Evolutionary conservation across 2,113 vertebrate species (phyloP).

Genomic region (Sylvilagus bachmani): DNA sequence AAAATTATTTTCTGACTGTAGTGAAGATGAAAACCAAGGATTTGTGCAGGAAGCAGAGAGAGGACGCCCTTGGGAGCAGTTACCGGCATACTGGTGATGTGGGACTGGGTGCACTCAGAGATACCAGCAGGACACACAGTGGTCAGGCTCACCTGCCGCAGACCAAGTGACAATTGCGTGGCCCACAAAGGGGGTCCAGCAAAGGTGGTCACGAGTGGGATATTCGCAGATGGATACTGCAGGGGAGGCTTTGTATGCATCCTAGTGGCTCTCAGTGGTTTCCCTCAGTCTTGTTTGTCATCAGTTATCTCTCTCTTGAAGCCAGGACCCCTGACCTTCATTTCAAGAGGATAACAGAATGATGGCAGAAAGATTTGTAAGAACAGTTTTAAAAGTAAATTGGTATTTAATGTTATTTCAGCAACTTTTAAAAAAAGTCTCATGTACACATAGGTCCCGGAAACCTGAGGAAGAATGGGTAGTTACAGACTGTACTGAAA

Average conservation of each 20-base stretch:
- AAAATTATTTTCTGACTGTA: constrained; percentile 57
- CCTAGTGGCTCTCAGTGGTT: background rate
- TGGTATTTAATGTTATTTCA: constrained; percentile 23
- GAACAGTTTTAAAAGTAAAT: background rate
- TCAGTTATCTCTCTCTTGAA: constrained; percentile 36
- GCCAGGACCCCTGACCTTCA: background rate
- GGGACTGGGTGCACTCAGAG: background rate
- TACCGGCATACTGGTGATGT: background rate
- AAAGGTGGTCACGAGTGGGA: background rate
- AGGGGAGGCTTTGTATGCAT: background rate
- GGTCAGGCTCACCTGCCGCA: background rate
- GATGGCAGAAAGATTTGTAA: background rate
- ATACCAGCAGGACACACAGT: background rate
- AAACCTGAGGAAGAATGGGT: background rate
- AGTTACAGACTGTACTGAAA: background rate
- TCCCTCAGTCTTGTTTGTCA: background rate
- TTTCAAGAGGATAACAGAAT: background rate
- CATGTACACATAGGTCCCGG: background rate
- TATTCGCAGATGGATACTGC: background rate
- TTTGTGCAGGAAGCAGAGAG: background rate
- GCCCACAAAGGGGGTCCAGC: background rate
- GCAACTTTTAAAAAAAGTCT: constrained; percentile 7
- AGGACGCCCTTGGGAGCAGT: background rate
- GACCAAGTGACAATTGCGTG: background rate
- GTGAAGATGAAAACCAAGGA: constrained; percentile 44